Base-by-base conservation (phyloP, 1,140 invertebrate genomes). In the Pseudobourletiella spinata region DNA sequence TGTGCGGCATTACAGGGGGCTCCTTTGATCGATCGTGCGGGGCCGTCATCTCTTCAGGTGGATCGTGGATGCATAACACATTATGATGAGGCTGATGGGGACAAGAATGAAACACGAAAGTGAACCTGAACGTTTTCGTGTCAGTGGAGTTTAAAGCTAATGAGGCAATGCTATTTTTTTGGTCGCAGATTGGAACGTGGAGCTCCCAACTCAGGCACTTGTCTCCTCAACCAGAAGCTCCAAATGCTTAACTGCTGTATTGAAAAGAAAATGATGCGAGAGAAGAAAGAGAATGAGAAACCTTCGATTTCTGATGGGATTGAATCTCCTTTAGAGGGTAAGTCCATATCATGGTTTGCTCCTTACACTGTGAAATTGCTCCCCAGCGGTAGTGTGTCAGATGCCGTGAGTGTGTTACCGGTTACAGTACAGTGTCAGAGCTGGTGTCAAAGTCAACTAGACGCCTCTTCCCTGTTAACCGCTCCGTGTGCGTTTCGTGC, bases 241-340 rank as follows among this genome's bases (percentile, higher is more conserved):
- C 83, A 98, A 82, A 91, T 98, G 85, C 77, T 99, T 8, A 98
- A 98, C 74, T 93, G 91, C 73, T 99, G 95, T 74, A 94, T 98
- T 65, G 83, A 86, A 58, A 82, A 87, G 61, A 83, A 81, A 66
- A 81, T 73, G 52, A 83, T 75, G 78, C 80, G 73, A 69, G 72
- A 70, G 64, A 70, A 64, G 51, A 71, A 65, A 59, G 65, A 63
- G 51, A 75, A n/a, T 74, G 82, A 55, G 48, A 66, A 44, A 22
- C 29, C 58, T 4, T 60, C 42, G 3, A 24, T 30, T 0, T 52
- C 39, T 18, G 59, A 61, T 25, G 51, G 30, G 1, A 44, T 30
- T 15, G 59, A 61, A 39, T 55, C 59, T 43, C 52, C 59, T 30
- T 32, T 55, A 20, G 59, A 61, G 44, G 59, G 50, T 61, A 61